Evolutionary conservation across 2,888 invertebrate species (phyloP).

Genomic region (Parnassius glacialis): DNA sequence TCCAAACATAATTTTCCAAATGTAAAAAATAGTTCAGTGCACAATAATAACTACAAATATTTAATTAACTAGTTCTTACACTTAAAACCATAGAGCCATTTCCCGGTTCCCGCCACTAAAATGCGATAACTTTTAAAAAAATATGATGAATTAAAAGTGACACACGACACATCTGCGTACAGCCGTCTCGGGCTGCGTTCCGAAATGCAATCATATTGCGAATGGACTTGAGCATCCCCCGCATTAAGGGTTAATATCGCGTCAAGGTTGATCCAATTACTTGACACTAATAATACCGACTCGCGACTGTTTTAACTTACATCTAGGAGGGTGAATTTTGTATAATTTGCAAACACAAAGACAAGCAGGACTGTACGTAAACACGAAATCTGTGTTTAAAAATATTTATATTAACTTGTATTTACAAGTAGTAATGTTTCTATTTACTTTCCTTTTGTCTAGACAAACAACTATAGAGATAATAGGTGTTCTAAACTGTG

Average conservation of each 20-base stretch:
- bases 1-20: slow-evolving; percentile 74
- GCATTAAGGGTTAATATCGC: slow-evolving; percentile 67
- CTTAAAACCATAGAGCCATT: slow-evolving; percentile 9
- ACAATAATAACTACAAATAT: neutral
- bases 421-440: too few relatives aligned
- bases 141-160: slow-evolving; percentile 1
- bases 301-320: slow-evolving; percentile 32
- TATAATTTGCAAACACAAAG: slow-evolving; percentile 7
- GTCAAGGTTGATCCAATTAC: slow-evolving; percentile 78
- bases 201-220: slow-evolving; percentile 55
- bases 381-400: too few relatives aligned
- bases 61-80: neutral
- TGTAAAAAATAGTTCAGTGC: neutral
- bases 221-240: slow-evolving; percentile 51
- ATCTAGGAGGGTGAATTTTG: slow-evolving; percentile 17
- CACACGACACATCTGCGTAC: slow-evolving; percentile 33
- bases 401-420: too few relatives aligned
- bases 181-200: slow-evolving; percentile 44
- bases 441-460: too few relatives aligned
- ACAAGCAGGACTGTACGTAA: too few relatives aligned
- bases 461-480: too few relatives aligned
- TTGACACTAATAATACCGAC: slow-evolving; percentile 53
- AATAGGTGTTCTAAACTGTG: too few relatives aligned
- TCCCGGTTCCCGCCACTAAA: slow-evolving; percentile 27
- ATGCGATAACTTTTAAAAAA: slow-evolving; percentile 24